phyloP scores from a whole-genome alignment of 1,140 invertebrate genomes.

The Polypedilum pembai region DNA sequence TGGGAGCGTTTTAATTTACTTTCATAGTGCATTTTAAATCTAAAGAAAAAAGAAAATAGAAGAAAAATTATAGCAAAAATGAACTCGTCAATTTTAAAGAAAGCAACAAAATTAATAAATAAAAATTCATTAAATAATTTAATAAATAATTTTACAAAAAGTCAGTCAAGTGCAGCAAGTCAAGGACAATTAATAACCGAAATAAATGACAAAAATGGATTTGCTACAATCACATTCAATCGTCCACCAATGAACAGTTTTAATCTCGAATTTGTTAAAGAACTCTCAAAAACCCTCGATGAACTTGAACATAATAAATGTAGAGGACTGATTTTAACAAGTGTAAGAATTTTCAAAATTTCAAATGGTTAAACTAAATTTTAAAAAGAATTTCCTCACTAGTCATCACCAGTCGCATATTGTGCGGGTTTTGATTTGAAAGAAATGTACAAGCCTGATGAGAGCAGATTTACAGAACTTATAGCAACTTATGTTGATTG shows the following conservation, averaged over 20 bases:
- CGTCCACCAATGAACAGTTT: neutral
- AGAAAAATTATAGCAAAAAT: too few species aligned
- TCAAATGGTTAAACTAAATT: too few species aligned
- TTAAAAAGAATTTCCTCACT: slow-evolving; percentile 39
- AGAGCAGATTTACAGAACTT: slow-evolving; percentile 58
- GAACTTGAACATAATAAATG: slow-evolving; percentile 60
- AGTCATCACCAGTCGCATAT: slow-evolving; percentile 67
- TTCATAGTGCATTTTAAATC: too few species aligned
- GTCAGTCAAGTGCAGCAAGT: too few species aligned
- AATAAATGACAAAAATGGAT: slow-evolving; percentile 54
- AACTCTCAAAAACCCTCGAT: slow-evolving; percentile 49
- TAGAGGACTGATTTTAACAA: slow-evolving; percentile 71
- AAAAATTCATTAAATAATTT: too few species aligned
- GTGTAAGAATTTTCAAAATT: slow-evolving; percentile 53
- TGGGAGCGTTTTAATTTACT: too few species aligned
- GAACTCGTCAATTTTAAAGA: too few species aligned
- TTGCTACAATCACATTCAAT: neutral
- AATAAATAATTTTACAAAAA: too few species aligned
- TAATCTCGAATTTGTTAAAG: neutral
- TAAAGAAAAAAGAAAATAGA: too few species aligned
- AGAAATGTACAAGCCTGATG: slow-evolving; percentile 76
- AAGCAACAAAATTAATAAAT: too few species aligned
- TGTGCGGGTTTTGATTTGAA: slow-evolving; percentile 76
- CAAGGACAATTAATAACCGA: slow-evolving; percentile 43
- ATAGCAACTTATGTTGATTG: slow-evolving; percentile 70